Conservation (phyloP, 1,140 invertebrate species). For the Aphaenogaster rudis region DNA sequence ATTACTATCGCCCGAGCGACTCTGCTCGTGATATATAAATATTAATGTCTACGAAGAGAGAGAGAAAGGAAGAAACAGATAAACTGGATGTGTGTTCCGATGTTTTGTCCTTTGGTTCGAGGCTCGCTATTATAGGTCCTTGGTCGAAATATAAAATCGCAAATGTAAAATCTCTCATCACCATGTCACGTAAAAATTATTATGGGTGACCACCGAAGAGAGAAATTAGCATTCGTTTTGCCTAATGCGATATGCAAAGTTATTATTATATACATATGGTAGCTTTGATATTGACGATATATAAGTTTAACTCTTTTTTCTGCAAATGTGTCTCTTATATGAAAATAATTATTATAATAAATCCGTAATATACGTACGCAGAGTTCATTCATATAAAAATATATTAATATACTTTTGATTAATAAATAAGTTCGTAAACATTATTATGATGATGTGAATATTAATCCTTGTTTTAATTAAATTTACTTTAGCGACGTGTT, state of each 20-base stretch:
- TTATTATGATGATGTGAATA: background rate
- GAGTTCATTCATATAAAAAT: background rate
- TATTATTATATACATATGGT: background rate
- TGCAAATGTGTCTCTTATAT: background rate
- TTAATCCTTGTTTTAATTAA: conserved; percentile 14
- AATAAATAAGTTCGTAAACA: background rate
- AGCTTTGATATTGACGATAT: background rate
- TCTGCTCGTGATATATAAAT: conserved; percentile 56
- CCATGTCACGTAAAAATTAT: conserved; percentile 29
- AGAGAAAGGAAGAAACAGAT: background rate
- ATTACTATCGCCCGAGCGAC: conserved; percentile 59
- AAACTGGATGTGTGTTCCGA: background rate
- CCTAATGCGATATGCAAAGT: conserved; percentile 10
- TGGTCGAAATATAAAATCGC: conserved; percentile 33
- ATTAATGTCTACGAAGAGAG: conserved; percentile 35
- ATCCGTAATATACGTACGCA: background rate
- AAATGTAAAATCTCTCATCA: conserved; percentile 28
- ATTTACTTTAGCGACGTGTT: background rate
- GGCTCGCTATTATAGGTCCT: background rate
- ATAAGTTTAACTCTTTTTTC: background rate
- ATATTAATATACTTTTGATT: background rate
- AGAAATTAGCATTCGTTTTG: conserved; percentile 31
- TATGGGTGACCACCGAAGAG: background rate
- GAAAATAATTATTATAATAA: background rate
- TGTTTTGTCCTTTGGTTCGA: conserved; percentile 16